Evolutionary conservation across 2,888 invertebrate genomes (phyloP), one percentile per base, ranked within the genome.

Genomic region (Hedya salicella): DNA sequence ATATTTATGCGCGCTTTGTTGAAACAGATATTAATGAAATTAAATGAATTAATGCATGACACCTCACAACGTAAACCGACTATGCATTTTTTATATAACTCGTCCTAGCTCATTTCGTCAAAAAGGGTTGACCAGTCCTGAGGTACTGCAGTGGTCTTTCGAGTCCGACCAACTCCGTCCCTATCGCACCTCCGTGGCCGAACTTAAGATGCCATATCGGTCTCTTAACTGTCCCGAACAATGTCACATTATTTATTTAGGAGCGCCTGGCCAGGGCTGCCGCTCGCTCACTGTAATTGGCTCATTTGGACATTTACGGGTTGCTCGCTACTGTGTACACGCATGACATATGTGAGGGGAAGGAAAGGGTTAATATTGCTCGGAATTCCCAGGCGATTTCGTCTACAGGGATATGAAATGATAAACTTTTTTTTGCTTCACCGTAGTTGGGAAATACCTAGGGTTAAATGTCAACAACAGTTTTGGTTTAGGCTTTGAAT

Each of bases 231-330:
- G 64, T 62, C 57, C 59, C 46, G 36, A 59, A 65, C 59, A 65
- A 65, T 59, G 64, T 32, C 49, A 25, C 59, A 52, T 65, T 65
- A 65, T 59, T 52, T 65, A 65, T 65, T 65, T 65, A 65, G 52
- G 50, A 39, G 44, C 44, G 52, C 32, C 64, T 44, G 62, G 16
- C 56, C 44, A 52, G 64, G 57, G 57, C 16, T 49, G 42, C 32
- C 62, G 13, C 40, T 52, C 61, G 32, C 44, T 52, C 52, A 52
- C 19, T 62, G 42, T 62, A 52, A 62, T 52, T 62, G 61, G 52
- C 50, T 8, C 46, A 62, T 50, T 32, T 39, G 17, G 52, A 30
- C 44, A 32, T 25, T 60, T 60, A 50, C 40, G 50, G 40, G 40
- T 3, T 36, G 1, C 5, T 53, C 36, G 36, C 36, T 36, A 9